Base-by-base conservation (phyloP, 2,113 vertebrate species). In the zebrafish (Danio rerio) region DNA sequence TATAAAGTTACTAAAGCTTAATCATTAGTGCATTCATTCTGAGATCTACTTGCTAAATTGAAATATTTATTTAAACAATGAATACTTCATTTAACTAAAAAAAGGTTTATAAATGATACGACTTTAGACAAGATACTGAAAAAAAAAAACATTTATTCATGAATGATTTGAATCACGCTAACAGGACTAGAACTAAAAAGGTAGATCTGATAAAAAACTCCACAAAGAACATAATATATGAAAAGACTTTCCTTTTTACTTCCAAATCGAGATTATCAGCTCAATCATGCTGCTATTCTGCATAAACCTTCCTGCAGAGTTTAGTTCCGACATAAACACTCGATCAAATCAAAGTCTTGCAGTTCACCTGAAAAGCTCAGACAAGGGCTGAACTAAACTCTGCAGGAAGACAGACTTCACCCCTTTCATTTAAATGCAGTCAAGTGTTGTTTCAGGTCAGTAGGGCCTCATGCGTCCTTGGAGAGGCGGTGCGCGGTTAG, bases 391-490 rank as follows among this genome's bases (percentile, higher is more conserved):
- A n/a, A 63, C 75, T 12, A 63, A 47, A 71, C 69, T 31, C 20
- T 9, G 15, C 0, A n/a, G 45, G 45, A 77, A 77, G 8, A 56
- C 47, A 63, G 20, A 50, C 45, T 49, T 77, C 56, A 12, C 12
- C 6, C 18, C 43, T 1, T 49, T 5, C 15, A 12, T 77, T 31
- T 50, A 31, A 78, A 71, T 59, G 12, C 49, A 74, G 56, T 56
- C 42, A 31, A 15, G 53, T 73, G 0, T 53, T 0, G 9, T 18
- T 6, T 43, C 5, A 15, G 58, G 42, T 96, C 78, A 99, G 90
- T 98, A 99, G 0, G 97, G 97, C 87, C 97, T 95, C 96, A 99
- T 96, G 86, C 97, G 96, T 80, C 96, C 92, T 2, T 92, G 94
- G 0, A 96, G 87, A 5, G 98, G 97, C 0, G 96, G 97, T 0